phyloP scores from a whole-genome alignment of 1,140 invertebrate genomes.

The Drosophila tsacasi region DNA sequence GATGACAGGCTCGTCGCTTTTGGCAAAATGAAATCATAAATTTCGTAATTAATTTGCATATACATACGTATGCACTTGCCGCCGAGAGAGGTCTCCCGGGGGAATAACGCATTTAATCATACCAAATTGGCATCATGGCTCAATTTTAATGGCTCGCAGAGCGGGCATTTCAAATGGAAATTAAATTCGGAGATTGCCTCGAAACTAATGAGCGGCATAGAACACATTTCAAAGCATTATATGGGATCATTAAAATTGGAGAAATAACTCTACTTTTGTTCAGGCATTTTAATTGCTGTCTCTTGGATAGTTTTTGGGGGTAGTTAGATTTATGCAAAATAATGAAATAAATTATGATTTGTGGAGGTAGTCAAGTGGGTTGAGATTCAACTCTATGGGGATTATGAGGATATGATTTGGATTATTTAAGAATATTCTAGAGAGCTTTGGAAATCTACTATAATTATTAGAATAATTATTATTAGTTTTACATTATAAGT shows the following conservation, averaged over 20 bases:
- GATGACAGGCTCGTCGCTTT: constrained; percentile 34
- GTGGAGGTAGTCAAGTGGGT: background rate
- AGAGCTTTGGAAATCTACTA: background rate
- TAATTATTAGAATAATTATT: background rate
- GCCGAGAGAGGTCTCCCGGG: background rate
- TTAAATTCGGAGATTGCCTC: constrained; percentile 52
- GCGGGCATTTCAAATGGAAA: constrained; percentile 55
- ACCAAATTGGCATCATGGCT: constrained; percentile 77
- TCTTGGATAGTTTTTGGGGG: constrained; percentile 29
- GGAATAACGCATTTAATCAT: constrained; percentile 44
- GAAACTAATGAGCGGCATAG: constrained; percentile 56
- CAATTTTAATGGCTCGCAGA: constrained; percentile 67
- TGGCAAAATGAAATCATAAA: constrained; percentile 75
- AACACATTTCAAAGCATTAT: constrained; percentile 41
- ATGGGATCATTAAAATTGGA: constrained; percentile 59
- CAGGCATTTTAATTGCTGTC: constrained; percentile 52
- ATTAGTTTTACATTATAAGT: background rate
- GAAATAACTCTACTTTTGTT: constrained; percentile 49
- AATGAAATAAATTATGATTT: constrained; percentile 9
- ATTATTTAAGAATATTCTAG: background rate
- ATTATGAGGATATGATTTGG: background rate
- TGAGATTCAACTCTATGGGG: background rate
- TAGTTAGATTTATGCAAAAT: background rate
- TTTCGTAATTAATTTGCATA: constrained; percentile 81
- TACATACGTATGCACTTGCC: constrained; percentile 23